Conservation (phyloP, 2,797 vertebrate species). For the Eulemur albifrons region DNA sequence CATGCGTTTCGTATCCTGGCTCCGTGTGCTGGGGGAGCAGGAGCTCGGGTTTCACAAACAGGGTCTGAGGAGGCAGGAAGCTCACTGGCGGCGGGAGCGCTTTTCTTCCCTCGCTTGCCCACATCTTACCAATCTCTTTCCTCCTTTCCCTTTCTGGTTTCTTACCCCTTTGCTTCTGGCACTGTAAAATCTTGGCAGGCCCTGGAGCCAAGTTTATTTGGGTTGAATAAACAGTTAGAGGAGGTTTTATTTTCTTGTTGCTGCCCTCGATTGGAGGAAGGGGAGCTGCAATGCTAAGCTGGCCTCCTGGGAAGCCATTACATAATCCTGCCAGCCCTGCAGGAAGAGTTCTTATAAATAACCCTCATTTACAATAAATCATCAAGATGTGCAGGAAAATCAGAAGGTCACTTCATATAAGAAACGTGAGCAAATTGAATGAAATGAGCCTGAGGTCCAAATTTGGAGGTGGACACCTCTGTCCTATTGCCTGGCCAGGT, state of each 20-base stretch:
- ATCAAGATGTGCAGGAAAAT: conserved; percentile 34
- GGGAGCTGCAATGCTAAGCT: conserved; percentile 7
- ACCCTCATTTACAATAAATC: conserved; percentile 39
- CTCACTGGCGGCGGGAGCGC: conserved; percentile 56
- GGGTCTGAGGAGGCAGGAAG: conserved; percentile 75
- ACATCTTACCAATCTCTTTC: conserved; percentile 66
- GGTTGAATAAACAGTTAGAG: conserved; percentile 63
- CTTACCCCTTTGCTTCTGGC: conserved; percentile 52
- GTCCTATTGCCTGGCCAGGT: background rate
- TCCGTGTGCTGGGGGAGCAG: conserved; percentile 53
- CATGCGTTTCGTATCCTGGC: conserved; percentile 62
- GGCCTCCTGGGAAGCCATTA: conserved; percentile 49
- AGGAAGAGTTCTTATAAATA: conserved; percentile 61
- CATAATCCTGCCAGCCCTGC: conserved; percentile 20
- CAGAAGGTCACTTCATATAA: background rate
- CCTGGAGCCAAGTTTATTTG: conserved; percentile 58
- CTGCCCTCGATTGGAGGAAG: conserved; percentile 40
- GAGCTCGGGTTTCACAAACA: conserved; percentile 79
- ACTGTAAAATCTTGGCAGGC: conserved; percentile 64
- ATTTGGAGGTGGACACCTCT: background rate
- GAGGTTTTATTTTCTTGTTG: conserved; percentile 69
- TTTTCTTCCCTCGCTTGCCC: conserved; percentile 50
- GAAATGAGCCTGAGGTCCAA: background rate
- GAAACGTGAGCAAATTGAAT: conserved; percentile 34
- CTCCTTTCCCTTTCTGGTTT: conserved; percentile 60